Base-by-base conservation (phyloP, 2,797 vertebrate genomes). In the Holocentrus rufus region DNA sequence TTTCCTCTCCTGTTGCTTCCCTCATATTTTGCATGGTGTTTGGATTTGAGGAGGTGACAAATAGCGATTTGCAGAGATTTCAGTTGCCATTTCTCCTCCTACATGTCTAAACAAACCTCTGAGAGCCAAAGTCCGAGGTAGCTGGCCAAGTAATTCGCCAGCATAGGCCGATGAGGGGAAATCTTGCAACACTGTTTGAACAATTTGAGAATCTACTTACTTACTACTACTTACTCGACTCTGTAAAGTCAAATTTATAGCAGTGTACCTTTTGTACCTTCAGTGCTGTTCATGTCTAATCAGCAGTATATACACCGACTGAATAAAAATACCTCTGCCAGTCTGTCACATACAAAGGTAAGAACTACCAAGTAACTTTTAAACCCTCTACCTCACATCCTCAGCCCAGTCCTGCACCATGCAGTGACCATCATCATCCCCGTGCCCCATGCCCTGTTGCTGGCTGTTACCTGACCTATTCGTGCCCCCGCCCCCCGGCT, bases 401-500 rank as follows among this genome's bases (percentile, higher is more conserved):
- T 5, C n/a, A 30, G 17, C 20, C 30, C 36, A 59, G 31, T n/a
- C 6, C 2, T 66, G 17, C 63, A 47, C 54, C 59, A 3, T 49
- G 47, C 70, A 65, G 63, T 53, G 22, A 1, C 17, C 59, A 17
- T 39, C 23, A 23, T 47, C 56, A 17, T 42, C 73, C 39, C 6
- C 20, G 34, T 54, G 64, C 53, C 42, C 77, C 64, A 63, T 14
- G 25, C 65, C 55, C 61, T 3, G 57, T 57, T 8, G 52, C 70
- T 69, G 56, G 59, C 78, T 88, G 76, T 76, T 80, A 71, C 44
- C 65, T 87, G 83, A 89, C 88, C 83, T 90, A 78, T 87, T 68
- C 10, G 5, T 56, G 47, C 63, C 83, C 67, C 77, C 62, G 15
- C 75, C 80, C 87, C 68, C 78, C 74, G 31, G 77, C 66, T 79